A percentile compares a stretch with the other conserved stretches of the same genome.
Conservation (phyloP, 2,797 vertebrate species). For the Thunnus albacares region DNA sequence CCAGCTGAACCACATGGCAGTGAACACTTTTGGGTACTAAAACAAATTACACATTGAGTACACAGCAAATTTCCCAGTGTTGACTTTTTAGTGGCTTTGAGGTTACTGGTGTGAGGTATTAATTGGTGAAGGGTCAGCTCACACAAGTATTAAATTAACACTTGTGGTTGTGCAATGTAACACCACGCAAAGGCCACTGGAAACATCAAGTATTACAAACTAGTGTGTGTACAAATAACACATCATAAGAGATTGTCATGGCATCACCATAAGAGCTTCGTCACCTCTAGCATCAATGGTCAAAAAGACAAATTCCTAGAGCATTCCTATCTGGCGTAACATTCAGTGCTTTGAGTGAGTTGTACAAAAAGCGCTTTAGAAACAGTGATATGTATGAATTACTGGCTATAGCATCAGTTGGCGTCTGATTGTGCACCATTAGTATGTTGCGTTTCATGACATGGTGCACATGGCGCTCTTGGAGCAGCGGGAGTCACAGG, state of each 20-base stretch:
- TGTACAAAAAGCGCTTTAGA: slow-evolving; percentile 19
- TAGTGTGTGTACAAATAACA: slow-evolving; percentile 31
- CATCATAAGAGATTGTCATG: neutral
- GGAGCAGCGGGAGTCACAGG: slow-evolving; percentile 76
- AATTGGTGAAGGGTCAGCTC: slow-evolving; percentile 4
- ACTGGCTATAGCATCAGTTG: neutral
- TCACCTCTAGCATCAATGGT: neutral
- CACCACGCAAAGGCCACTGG: slow-evolving; percentile 19
- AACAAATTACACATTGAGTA: neutral
- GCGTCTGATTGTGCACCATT: too few species aligned
- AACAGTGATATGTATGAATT: neutral
- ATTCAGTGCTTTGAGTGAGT: slow-evolving; percentile 11
- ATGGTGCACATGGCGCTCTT: slow-evolving; percentile 83
- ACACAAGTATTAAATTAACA: slow-evolving; percentile 22
- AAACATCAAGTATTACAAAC: slow-evolving; percentile 26
- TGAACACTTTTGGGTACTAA: slow-evolving; percentile 4
- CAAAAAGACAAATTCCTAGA: slow-evolving; percentile 13
- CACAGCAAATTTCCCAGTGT: slow-evolving; percentile 9
- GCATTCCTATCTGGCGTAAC: slow-evolving; percentile 24
- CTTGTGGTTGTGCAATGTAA: slow-evolving; percentile 10
- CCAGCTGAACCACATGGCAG: slow-evolving; percentile 24
- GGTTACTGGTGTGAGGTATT: slow-evolving; percentile 15
- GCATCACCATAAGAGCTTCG: slow-evolving; percentile 3
- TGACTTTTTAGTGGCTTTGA: slow-evolving; percentile 17
- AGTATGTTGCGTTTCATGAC: slow-evolving; percentile 54